phyloP scores from a whole-genome alignment of 2,797 vertebrate genomes.

The Hapalemur alaotrensis region DNA sequence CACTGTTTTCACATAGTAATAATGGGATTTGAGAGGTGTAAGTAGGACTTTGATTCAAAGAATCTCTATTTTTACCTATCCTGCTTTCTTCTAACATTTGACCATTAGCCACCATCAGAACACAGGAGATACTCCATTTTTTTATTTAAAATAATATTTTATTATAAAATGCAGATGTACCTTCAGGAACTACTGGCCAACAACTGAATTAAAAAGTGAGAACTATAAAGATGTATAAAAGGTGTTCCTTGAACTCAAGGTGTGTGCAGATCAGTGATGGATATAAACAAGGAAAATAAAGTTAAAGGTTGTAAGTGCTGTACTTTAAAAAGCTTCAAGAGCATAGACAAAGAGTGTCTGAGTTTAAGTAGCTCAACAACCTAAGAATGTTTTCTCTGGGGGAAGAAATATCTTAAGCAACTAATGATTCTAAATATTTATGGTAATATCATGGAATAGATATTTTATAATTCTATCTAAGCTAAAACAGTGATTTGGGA shows the following conservation, averaged over 20 bases:
- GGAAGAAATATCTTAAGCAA: neutral
- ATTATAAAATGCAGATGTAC: neutral
- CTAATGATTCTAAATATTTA: neutral
- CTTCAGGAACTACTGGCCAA: neutral
- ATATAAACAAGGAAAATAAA: neutral
- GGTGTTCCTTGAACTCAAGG: neutral
- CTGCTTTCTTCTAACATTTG: neutral
- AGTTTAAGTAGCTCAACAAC: neutral
- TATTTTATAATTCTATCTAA: neutral
- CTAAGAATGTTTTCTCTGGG: neutral
- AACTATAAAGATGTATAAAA: neutral
- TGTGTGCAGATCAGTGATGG: neutral
- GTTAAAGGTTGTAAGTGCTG: neutral
- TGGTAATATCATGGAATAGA: neutral
- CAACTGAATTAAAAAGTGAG: neutral
- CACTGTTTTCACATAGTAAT: neutral
- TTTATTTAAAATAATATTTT: neutral
- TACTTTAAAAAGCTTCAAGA: neutral
- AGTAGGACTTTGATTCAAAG: neutral
- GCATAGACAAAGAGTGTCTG: neutral
- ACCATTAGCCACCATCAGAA: neutral
- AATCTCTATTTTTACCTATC: neutral
- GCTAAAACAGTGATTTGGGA: neutral
- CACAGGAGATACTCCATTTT: neutral
- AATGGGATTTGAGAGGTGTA: accelerated